A percentile compares a stretch with the other conserved stretches of the same genome.
Conservation (phyloP, 1,140 invertebrate species). For the Subanguina moxae region DNA sequence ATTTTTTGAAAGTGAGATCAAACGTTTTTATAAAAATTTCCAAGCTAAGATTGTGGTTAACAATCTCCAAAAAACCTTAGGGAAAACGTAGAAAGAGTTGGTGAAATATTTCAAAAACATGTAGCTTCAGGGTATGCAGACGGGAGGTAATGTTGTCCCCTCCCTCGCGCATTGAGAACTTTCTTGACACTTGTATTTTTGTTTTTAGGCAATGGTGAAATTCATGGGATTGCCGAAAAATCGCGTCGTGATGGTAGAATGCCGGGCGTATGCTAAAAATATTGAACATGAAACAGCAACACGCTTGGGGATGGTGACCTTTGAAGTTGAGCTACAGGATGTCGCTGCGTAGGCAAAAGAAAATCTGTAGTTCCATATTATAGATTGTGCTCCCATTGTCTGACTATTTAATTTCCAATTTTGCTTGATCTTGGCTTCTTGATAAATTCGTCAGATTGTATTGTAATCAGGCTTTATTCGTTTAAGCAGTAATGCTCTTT, state of each 20-base stretch:
- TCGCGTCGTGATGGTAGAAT: constrained; percentile 56
- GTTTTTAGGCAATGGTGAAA: constrained; percentile 55
- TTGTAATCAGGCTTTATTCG: not conserved
- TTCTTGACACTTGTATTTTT: too few relatives aligned
- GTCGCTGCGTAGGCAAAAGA: not conserved
- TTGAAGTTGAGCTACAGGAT: constrained; percentile 3
- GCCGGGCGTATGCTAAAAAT: constrained; percentile 55
- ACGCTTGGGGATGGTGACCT: constrained; percentile 10
- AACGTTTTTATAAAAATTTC: too few relatives aligned
- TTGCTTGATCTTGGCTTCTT: constrained; percentile 4
- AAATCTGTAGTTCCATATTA: not conserved
- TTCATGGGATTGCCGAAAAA: constrained; percentile 54
- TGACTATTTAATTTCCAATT: not conserved
- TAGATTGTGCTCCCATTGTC: not conserved
- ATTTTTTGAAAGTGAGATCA: too few relatives aligned
- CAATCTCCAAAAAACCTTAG: too few relatives aligned
- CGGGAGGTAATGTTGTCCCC: too few relatives aligned
- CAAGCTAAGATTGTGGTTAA: too few relatives aligned
- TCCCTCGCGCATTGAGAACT: too few relatives aligned
- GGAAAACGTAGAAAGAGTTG: too few relatives aligned
- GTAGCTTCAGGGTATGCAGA: too few relatives aligned
- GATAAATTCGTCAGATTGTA: not conserved
- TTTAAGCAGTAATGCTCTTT: not conserved
- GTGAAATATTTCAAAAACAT: too few relatives aligned
- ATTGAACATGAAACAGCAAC: constrained; percentile 50